Percentiles rank a stretch among this genome's conserved stretches.
phyloP scores from a whole-genome alignment of 2,888 invertebrate genomes.

The Salticus scenicus region DNA sequence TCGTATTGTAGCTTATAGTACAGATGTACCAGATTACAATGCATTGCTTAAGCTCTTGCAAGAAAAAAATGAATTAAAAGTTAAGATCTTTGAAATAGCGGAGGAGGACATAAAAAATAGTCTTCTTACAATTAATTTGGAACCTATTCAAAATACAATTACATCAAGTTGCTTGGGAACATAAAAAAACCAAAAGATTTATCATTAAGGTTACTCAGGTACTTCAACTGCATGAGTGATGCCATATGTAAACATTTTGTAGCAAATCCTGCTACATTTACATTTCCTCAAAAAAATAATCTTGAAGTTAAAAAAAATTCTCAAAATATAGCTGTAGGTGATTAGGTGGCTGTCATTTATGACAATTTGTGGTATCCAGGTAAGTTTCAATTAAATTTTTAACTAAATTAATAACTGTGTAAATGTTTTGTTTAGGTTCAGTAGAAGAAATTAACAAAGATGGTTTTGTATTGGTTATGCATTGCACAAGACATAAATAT shows the following conservation, averaged over 20 bases:
- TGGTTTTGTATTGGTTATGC: constrained; percentile 7
- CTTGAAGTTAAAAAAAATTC: no score
- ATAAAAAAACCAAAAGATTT: background rate
- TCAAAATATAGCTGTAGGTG: no score
- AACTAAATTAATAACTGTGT: no score
- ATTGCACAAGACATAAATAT: background rate
- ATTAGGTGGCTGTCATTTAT: no score
- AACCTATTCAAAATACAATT: background rate
- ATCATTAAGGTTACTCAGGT: background rate
- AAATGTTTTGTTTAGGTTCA: background rate
- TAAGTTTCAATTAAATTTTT: no score
- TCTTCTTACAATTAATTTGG: background rate
- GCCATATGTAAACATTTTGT: background rate
- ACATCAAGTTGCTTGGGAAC: background rate
- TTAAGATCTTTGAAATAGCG: background rate
- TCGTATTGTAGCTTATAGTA: background rate
- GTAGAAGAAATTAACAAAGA: constrained; percentile 4
- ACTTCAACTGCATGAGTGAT: background rate
- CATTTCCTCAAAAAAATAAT: background rate
- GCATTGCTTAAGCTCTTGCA: background rate
- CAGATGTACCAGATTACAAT: background rate
- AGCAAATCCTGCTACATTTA: background rate
- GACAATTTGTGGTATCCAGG: no score
- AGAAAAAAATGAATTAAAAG: background rate
- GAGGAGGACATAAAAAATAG: background rate